A percentile compares a stretch with the other conserved stretches of the same genome.
These are phyloP conservation scores for Enoplosus armatus DNA, from an alignment of 2,797 vertebrate genomes.

Conservation along the genomic window DNA sequence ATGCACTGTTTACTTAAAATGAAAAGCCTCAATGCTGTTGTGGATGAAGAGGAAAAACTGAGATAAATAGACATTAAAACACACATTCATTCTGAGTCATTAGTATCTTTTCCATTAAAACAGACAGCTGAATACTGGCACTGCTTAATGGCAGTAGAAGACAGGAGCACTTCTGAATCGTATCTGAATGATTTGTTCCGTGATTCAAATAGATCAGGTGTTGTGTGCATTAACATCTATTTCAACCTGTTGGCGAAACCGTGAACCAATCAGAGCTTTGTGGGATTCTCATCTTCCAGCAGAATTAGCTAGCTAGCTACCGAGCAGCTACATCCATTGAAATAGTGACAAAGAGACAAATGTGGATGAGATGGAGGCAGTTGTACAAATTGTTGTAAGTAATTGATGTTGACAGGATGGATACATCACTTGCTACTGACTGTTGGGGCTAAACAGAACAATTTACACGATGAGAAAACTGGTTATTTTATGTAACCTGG, in stretches of 20 bases:
- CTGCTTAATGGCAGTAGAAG: no score
- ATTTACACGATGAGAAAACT: no score
- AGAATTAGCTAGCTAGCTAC: background rate
- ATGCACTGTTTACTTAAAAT: background rate
- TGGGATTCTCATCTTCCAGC: background rate
- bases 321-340: background rate
- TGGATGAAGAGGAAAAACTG: no score
- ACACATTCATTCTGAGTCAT: background rate
- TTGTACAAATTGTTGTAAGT: no score
- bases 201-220: background rate
- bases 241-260: background rate
- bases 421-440: no score
- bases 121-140: background rate
- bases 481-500: no score
- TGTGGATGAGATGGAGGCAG: no score
- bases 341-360: no score
- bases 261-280: background rate
- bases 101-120: background rate
- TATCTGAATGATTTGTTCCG: background rate
- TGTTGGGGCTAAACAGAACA: no score
- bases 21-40: background rate
- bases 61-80: background rate
- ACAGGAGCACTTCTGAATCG: background rate
- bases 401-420: no score
- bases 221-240: no score